These are phyloP conservation scores for Nudaria mundana DNA, from an alignment of 2,888 invertebrate genomes.

Conservation along the genomic window DNA sequence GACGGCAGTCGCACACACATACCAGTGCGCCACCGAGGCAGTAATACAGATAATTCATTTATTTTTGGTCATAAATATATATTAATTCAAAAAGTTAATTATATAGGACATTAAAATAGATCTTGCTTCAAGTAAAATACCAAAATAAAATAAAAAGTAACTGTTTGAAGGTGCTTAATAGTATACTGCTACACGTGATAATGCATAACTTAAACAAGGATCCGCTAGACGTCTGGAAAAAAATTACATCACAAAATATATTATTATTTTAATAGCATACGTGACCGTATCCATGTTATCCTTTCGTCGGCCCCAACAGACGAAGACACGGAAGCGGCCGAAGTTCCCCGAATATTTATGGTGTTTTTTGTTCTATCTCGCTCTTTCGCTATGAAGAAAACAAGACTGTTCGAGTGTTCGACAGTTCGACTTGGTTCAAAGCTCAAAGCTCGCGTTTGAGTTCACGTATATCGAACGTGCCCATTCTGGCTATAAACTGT, in stretches of 20 bases:
- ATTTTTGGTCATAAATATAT: too few relatives aligned
- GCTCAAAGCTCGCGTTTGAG: slow-evolving; percentile 47
- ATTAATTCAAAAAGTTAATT: too few relatives aligned
- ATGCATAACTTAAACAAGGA: slow-evolving; percentile 8
- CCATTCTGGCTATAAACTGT: slow-evolving; percentile 28
- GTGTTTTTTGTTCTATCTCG: slow-evolving; percentile 62
- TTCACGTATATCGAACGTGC: slow-evolving; percentile 39
- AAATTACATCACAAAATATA: slow-evolving; percentile 20
- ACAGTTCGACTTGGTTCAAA: slow-evolving; percentile 34
- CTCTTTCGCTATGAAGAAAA: slow-evolving; percentile 64
- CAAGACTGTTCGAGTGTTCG: slow-evolving; percentile 38
- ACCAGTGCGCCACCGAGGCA: too few relatives aligned
- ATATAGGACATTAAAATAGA: too few relatives aligned
- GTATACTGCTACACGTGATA: slow-evolving; percentile 6
- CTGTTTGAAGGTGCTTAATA: slow-evolving; percentile 7
- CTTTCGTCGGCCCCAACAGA: slow-evolving; percentile 46
- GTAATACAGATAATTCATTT: too few relatives aligned
- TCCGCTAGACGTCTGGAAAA: slow-evolving; percentile 10
- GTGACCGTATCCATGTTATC: slow-evolving; percentile 40
- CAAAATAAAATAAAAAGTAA: too few relatives aligned
- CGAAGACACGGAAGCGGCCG: slow-evolving; percentile 59
- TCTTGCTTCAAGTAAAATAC: too few relatives aligned
- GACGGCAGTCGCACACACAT: too few relatives aligned
- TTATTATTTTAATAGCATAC: slow-evolving; percentile 4
- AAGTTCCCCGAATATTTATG: slow-evolving; percentile 64